Evolutionary conservation across 2,888 invertebrate genomes (phyloP).

Genomic region (Hoplodrina ambigua): DNA sequence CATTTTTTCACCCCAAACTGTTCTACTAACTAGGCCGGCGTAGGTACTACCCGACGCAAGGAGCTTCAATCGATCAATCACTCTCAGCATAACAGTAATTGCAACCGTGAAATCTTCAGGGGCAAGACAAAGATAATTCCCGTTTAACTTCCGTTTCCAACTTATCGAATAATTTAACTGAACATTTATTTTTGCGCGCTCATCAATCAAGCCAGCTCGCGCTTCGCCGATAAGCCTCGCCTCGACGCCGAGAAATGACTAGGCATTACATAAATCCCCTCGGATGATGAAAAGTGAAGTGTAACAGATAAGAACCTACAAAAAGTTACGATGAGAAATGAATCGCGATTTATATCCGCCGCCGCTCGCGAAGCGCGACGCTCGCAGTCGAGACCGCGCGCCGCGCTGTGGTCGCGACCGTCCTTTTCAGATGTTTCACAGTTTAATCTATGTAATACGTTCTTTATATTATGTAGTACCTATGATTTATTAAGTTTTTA

Average conservation of each 20-base stretch:
- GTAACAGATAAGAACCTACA: constrained; percentile 91
- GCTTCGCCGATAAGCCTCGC: constrained; percentile 89
- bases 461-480: neutral
- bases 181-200: constrained; percentile 91
- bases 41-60: constrained; percentile 39
- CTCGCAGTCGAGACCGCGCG: constrained; percentile 70
- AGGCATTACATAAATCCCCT: constrained; percentile 91
- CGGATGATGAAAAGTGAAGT: constrained; percentile 91
- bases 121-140: constrained; percentile 91
- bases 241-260: constrained; percentile 91
- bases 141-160: constrained; percentile 91
- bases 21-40: constrained; percentile 52
- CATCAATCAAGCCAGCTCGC: constrained; percentile 90
- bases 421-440: constrained; percentile 28
- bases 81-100: constrained; percentile 84
- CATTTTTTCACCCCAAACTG: constrained; percentile 58
- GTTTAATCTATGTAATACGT: constrained; percentile 22
- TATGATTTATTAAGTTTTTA: neutral
- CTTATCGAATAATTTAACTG: constrained; percentile 91
- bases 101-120: constrained; percentile 88
- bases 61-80: constrained; percentile 86
- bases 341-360: constrained; percentile 90
- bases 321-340: constrained; percentile 91
- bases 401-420: constrained; percentile 12
- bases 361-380: constrained; percentile 75